Evolutionary conservation across 2,888 invertebrate species (phyloP), one percentile per base, ranked within the genome.

Genomic region (Deladenus siricidicola): DNA sequence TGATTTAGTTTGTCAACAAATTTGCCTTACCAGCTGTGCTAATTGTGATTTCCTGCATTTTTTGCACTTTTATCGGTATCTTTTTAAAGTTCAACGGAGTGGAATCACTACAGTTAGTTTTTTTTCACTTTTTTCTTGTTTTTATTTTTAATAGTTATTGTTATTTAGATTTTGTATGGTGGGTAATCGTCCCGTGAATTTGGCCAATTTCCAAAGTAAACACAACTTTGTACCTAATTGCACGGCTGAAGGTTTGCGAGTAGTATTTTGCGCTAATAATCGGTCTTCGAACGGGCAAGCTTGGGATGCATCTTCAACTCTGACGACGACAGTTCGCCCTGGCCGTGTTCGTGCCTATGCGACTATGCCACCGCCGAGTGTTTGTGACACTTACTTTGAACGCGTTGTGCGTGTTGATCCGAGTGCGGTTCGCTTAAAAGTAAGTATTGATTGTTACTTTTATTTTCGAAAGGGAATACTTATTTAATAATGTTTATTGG

Each of bases 141-240:
- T n/a, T n/a, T n/a, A n/a, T n/a, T n/a, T n/a, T n/a, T n/a, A n/a
- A n/a, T n/a, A n/a, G n/a, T n/a, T n/a, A n/a, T n/a, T n/a, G n/a
- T n/a, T n/a, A n/a, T 14, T 54, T 54, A 93, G 92, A 79, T 88
- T 94, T 85, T 98, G 98, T 81, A 85, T 90, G 58, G 85, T 98
- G 53, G 98, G 98, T 29, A 89, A 88, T 70, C 86, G 96, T 50
- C 83, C 96, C 59, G 82, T 96, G 55, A 72, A 71, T 63, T 45
- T 72, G 65, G 71, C 66, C 10, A 59, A 63, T 3, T 73, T 71
- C 52, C 63, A 60, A 19, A 69, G 74, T 52, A 62, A 69, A 17
- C 45, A 60, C 30, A 57, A 60, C 10, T 65, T 48, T 77, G 92
- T 92, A 80, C 85, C 86, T 67, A 90, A 91, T 81, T 85, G 85